Evolutionary conservation across 2,797 vertebrate species (phyloP), one percentile per base, ranked within the genome.

Genomic region (Coilia nasus): DNA sequence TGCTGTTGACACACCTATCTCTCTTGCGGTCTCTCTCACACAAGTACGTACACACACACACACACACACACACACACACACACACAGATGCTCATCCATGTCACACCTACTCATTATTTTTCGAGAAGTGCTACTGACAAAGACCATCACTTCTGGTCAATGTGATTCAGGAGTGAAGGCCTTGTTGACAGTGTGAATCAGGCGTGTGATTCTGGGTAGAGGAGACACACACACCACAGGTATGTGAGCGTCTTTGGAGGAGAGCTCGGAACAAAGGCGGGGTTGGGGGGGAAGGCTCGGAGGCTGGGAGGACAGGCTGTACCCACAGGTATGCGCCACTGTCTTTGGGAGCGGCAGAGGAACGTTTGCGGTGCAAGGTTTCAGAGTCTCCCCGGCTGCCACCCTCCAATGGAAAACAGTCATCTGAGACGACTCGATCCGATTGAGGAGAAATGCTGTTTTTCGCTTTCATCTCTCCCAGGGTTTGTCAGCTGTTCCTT

Each of bases 1-100:
- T 41, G 71, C 91, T 90, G 86, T 85, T 87, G 89, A 85, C 86
- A 84, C 67, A 87, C 59, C 67, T 87, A 82, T 84, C 88, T 80
- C 71, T 85, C 67, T 91, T 90, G 87, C 92, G 90, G 90, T 84
- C 81, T 62, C 59, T 28, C 15, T 86, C 56, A 84, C 0, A 28
- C 44, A 75, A 86, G 85, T 35, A 56, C 56, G 82, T 78, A 82
- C 35, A 59, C 44, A 50, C 21, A 35, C 56, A 47, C 50, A 54
- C 7, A 54, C 50, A 54, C 50, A 54, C 15, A 59, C 2, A 59
- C 19, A 59, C 57, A 59, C 57, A 21, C 57, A 21, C 57, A 59
- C 19, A 59, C 57, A 59, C 19, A 44, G 14, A 44, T 31, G 10
- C 15, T 17, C 67, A 35, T 7, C 12, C 17, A 78, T 17, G 71